Base-by-base conservation (phyloP, 2,888 invertebrate genomes). In the Atrina japonica region DNA sequence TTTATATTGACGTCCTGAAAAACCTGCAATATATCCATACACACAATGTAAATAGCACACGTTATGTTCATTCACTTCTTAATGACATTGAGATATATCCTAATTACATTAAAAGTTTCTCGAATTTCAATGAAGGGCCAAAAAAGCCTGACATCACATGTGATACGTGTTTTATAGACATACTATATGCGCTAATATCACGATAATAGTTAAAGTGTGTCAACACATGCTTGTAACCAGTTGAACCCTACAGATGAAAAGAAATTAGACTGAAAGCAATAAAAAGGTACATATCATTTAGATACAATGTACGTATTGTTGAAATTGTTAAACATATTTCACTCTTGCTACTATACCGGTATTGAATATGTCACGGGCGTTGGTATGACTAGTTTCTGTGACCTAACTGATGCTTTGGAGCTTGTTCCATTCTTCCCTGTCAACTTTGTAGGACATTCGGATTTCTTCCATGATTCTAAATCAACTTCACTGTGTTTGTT, bases 1-100 rank as follows among this genome's bases (percentile, higher is more conserved):
- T 79, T 78, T 16, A 86, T 76, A 66, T 88, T 87, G 1, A 83
- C 63, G 6, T 77, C 66, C 66, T 83, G 84, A 70, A 87, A 87
- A 14, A 85, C 83, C 86, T 86, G 73, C 30, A 75, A 72, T 5
- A n/a, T n/a, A n/a, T 25, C 3, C 50, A 30, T 9, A 41, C 16
- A 11, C 41, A 41, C 9, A 30, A 18, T 40, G 9, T 18, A 16
- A 30, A 11, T 16, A n/a, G 40, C 58, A 40, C 21, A n/a, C 18
- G 11, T 16, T 14, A 5, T 45, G 2, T 35, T 27, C 16, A 41
- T 5, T 5, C 11, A n/a, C 40, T 47, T n/a, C 30, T 5, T 3
- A 56, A n/a, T n/a, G n/a, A n/a, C n/a, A n/a, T n/a, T n/a, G n/a
- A n/a, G n/a, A n/a, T n/a, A n/a, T n/a, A n/a, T n/a, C n/a, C n/a